Base-by-base conservation (phyloP, 2,113 vertebrate species). In the Gobiocypris rarus region DNA sequence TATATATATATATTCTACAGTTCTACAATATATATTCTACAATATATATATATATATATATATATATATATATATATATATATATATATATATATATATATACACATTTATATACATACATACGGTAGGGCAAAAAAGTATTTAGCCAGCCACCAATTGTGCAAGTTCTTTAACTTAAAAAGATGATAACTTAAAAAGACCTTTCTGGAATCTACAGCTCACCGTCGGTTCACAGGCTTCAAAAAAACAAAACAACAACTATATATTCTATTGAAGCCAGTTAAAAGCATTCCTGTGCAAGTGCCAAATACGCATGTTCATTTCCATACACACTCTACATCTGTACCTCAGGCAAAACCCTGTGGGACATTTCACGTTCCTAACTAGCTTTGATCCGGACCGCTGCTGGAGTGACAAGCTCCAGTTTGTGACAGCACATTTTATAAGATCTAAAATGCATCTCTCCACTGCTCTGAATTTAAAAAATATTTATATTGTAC, bases 391-490 rank as follows among this genome's bases (percentile, higher is more conserved):
- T 81, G 76, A 85, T 85, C 59, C 50, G 34, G 17, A 69, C 75
- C 11, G 76, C 84, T 85, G 83, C 61, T 80, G 41, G 59, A 85
- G 75, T 75, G 87, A 83, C 76, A 76, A 82, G 81, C 83, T 76
- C 50, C 63, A 70, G 73, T 85, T 52, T 38, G 84, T 81, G 81
- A 43, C 83, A 69, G 84, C 58, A 69, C 69, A 41, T 83, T 78
- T 59, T 56, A 69, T 80, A 54, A 56, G 76, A 83, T 81, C 75
- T 87, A 54, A 87, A 87, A 82, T 69, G 58, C 50, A 74, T 70
- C 28, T 41, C 75, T 34, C 14, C 2, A 0, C 67, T 85, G 28
- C n/a, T 38, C 54, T 43, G 54, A 24, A 81, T 24, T 2, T 31
- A 54, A 54, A 54, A 41, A 58, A 24, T n/a, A 5, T 52, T 22